Conservation (phyloP, 2,888 invertebrate species). For the Epirrhoe alternata region DNA sequence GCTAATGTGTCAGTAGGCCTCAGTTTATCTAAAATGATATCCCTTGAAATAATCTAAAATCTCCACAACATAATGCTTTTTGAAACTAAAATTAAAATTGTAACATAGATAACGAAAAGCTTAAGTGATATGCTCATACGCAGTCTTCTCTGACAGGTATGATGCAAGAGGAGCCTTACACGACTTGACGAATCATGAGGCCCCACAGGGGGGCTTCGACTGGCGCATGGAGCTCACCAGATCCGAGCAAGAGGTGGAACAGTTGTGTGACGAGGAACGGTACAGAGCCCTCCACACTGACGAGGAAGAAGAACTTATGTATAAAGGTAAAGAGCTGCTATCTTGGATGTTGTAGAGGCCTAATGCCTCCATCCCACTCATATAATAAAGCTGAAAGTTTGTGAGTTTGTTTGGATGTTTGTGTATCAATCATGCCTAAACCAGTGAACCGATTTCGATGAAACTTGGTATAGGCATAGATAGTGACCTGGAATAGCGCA, state of each 20-base stretch:
- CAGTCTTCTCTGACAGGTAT: constrained; percentile 88
- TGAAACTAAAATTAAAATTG: constrained; percentile 14
- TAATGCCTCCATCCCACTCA: too few species aligned
- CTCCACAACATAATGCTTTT: constrained; percentile 17
- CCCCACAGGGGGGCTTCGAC: constrained; percentile 89
- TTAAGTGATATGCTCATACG: constrained; percentile 21
- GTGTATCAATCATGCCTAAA: too few species aligned
- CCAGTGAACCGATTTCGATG: too few species aligned
- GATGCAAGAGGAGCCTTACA: constrained; percentile 97
- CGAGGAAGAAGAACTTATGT: constrained; percentile 94
- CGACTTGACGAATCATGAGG: constrained; percentile 92
- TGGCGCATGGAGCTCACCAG: constrained; percentile 87
- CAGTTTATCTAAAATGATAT: background rate
- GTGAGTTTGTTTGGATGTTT: too few species aligned
- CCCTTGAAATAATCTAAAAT: background rate
- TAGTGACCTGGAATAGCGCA: too few species aligned
- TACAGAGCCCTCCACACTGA: constrained; percentile 95
- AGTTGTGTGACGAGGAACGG: constrained; percentile 97
- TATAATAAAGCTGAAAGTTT: too few species aligned
- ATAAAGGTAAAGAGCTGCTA: constrained; percentile 89
- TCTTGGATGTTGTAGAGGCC: too few species aligned
- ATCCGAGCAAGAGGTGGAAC: constrained; percentile 93
- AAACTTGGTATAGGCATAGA: too few species aligned
- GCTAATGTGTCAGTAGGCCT: background rate
- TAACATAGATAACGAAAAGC: constrained; percentile 17